Percentiles rank a stretch among this genome's conserved stretches.
These are phyloP conservation scores for Camponotus floridanus DNA, from an alignment of 1,140 invertebrate species.

Conservation along the genomic window DNA sequence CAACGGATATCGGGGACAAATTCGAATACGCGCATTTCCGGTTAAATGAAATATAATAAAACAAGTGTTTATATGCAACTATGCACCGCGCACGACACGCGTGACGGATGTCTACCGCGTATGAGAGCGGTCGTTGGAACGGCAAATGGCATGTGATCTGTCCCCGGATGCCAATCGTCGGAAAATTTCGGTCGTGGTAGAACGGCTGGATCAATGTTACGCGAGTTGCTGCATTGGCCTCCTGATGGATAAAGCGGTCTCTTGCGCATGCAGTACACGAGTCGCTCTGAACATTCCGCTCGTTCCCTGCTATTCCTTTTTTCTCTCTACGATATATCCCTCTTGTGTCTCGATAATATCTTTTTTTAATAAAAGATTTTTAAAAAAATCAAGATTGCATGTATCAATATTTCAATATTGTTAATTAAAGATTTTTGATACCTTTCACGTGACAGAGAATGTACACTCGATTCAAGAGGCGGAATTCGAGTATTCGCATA, in stretches of 20 bases:
- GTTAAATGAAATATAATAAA: constrained; percentile 61
- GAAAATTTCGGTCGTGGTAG: constrained; percentile 66
- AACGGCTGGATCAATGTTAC: constrained; percentile 72
- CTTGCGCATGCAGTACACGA: constrained; percentile 44
- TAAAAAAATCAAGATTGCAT: neutral
- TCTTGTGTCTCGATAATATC: neutral
- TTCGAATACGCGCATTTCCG: constrained; percentile 50
- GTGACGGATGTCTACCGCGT: constrained; percentile 42
- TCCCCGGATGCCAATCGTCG: constrained; percentile 72
- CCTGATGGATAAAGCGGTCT: constrained; percentile 41
- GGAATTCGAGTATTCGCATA: neutral
- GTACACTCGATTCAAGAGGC: neutral
- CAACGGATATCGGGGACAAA: constrained; percentile 40
- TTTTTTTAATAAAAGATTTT: neutral
- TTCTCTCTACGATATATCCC: neutral
- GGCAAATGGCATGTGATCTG: constrained; percentile 71
- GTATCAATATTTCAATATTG: too few species aligned
- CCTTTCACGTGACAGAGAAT: neutral
- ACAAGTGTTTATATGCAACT: constrained; percentile 24
- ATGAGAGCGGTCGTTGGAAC: constrained; percentile 45
- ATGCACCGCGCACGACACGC: constrained; percentile 21
- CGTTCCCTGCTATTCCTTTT: constrained; percentile 10
- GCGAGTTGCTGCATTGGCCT: constrained; percentile 58
- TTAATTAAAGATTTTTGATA: neutral
- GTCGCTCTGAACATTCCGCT: constrained; percentile 21